Base-by-base conservation (phyloP, 1,140 invertebrate genomes). In the Holcopasites calliopsidis region DNA sequence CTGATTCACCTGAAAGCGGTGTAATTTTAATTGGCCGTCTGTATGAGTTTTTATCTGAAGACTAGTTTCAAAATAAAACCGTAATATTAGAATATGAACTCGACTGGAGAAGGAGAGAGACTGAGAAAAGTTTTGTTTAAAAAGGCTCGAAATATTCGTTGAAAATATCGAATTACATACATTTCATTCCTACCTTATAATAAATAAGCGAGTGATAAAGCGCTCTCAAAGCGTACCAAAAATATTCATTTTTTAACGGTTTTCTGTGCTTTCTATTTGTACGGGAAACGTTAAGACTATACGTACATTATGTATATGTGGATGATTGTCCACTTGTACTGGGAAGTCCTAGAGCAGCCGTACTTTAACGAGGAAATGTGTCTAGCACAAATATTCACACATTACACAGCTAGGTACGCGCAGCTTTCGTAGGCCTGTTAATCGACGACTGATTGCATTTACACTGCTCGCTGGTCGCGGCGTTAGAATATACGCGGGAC, bases 401-500 rank as follows among this genome's bases (percentile, higher is more conserved):
- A 33, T 69, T 82, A 65, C 73, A 70, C 64, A 84, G 70, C 80
- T 89, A 91, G 55, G 86, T 87, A 57, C 88, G 77, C 23, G 88
- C 83, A 47, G 87, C 85, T 78, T 90, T 91, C 40, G 76, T 83
- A 62, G 80, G 77, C 64, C 88, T 86, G 52, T 76, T 88, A 26
- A 85, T 87, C 28, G 86, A 64, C 28, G 60, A 79, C 47, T 89
- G 88, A 68, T 82, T 90, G 77, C 91, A 92, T 73, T 89, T 91
- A 80, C 91, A 92, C 31, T 91, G 90, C 58, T 91, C 90, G 42
- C 79, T 87, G 6, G 80, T 69, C 4, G 82, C 87, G 0, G 90
- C 88, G 72, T 92, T 92, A 0, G 86, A 88, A 68, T 91, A 88
- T 3, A 92, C 90, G 60, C 90, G 83, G 18, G 91, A 92, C 2